These are phyloP conservation scores for rabbit (Oryctolagus cuniculus) DNA, from an alignment of 2,113 vertebrate genomes.

Conservation along the genomic window DNA sequence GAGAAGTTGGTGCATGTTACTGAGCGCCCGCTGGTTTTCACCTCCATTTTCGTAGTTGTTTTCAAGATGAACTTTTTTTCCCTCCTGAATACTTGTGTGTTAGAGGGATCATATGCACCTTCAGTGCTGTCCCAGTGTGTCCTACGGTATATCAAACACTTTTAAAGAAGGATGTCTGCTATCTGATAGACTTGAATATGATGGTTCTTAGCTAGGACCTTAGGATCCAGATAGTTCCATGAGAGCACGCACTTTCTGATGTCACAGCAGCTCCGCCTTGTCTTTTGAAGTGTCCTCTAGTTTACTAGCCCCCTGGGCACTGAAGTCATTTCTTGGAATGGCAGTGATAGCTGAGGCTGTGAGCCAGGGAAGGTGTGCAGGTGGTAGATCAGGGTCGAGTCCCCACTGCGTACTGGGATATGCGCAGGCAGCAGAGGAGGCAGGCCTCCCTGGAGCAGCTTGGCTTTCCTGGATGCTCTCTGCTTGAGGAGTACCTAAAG, in stretches of 20 bases:
- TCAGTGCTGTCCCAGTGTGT: background rate
- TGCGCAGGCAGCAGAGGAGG: background rate
- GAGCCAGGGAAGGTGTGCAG: background rate
- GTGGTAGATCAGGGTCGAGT: background rate
- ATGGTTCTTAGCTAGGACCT: background rate
- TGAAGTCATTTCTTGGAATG: background rate
- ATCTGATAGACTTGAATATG: background rate
- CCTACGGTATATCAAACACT: background rate
- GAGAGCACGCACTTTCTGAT: background rate
- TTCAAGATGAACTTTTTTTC: background rate
- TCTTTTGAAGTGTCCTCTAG: background rate
- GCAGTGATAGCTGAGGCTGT: background rate
- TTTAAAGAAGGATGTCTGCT: background rate
- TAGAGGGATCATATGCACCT: background rate
- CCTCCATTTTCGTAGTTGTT: background rate
- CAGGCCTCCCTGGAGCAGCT: fast-evolving
- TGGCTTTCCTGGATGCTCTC: background rate
- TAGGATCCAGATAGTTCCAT: background rate
- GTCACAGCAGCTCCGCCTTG: background rate
- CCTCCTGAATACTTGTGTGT: background rate
- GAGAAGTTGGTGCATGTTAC: background rate
- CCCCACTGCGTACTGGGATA: background rate
- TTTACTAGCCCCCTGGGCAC: background rate
- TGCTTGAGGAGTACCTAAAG: background rate
- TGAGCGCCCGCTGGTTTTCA: background rate